Evolutionary conservation across 1,140 invertebrate species (phyloP).

Genomic region (Maconellicoccus hirsutus): DNA sequence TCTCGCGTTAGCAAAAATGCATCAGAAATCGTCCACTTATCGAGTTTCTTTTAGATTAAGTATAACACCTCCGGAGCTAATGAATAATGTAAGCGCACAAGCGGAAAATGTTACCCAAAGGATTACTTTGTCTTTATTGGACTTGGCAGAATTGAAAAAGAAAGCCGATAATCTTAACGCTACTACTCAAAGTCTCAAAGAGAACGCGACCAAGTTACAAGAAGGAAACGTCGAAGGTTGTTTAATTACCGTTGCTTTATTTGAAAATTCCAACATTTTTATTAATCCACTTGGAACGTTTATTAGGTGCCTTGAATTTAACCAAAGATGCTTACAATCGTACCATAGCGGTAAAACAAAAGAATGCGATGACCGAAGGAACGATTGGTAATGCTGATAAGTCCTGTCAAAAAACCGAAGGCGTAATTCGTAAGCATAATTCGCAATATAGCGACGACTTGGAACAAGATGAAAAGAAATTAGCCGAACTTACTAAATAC

Average conservation of each 20-base stretch:
- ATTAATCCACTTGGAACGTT: too few species aligned
- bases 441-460: slow-evolving; percentile 56
- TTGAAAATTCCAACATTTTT: neutral
- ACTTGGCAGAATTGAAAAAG: slow-evolving; percentile 58
- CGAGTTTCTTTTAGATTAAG: slow-evolving; percentile 23
- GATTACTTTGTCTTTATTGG: slow-evolving; percentile 63
- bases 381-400: slow-evolving; percentile 62
- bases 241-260: too few species aligned
- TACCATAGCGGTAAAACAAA: slow-evolving; percentile 53
- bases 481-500: slow-evolving; percentile 51
- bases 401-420: slow-evolving; percentile 71
- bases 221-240: slow-evolving; percentile 83
- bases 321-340: slow-evolving; percentile 65
- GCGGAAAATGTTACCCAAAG: slow-evolving; percentile 63
- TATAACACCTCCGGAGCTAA: slow-evolving; percentile 38
- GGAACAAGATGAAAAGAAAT: slow-evolving; percentile 51
- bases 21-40: neutral
- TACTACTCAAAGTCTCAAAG: slow-evolving; percentile 59
- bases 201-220: slow-evolving; percentile 80
- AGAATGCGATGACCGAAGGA: slow-evolving; percentile 39
- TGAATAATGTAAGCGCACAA: slow-evolving; percentile 48
- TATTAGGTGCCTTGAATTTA: slow-evolving; percentile 68
- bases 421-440: slow-evolving; percentile 56
- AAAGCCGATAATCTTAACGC: slow-evolving; percentile 59
- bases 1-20: too few species aligned